phyloP scores from a whole-genome alignment of 53 echinoderm and acorn worm species.

The Mesocentrotus franciscanus region DNA sequence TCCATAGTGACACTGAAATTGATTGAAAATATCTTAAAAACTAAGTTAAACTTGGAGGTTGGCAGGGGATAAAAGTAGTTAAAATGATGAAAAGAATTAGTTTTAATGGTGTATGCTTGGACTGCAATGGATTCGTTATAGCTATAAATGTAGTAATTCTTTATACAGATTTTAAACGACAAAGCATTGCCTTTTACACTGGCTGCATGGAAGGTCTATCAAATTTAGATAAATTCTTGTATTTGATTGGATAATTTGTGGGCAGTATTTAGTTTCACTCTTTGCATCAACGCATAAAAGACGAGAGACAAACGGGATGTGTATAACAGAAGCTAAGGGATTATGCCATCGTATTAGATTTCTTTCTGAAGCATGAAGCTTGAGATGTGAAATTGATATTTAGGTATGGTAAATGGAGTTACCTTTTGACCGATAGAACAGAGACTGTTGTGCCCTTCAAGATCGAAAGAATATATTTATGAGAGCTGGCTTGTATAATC shows the following conservation, averaged over 20 bases:
- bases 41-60: background rate
- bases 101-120: background rate
- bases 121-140: background rate
- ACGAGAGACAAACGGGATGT: background rate
- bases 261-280: conserved; percentile 41
- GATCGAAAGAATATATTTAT: background rate
- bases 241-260: conserved; percentile 51
- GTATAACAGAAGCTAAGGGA: conserved; percentile 39
- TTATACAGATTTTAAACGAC: background rate
- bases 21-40: background rate
- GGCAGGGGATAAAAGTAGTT: background rate
- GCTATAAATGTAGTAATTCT: conserved; percentile 13
- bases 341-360: conserved; percentile 14
- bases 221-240: conserved; percentile 46
- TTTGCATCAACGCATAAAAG: conserved; percentile 14
- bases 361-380: background rate
- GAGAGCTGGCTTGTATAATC: background rate
- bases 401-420: conserved; percentile 27
- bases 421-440: conserved; percentile 28
- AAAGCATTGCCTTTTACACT: conserved; percentile 9
- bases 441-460: background rate
- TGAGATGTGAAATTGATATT: conserved; percentile 28
- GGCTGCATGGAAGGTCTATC: conserved; percentile 21
- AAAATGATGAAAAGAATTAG: background rate
- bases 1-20: background rate